A percentile compares a stretch with the other conserved stretches of the same genome.
phyloP scores from a whole-genome alignment of 2,113 vertebrate genomes.

The Passer montanus region DNA sequence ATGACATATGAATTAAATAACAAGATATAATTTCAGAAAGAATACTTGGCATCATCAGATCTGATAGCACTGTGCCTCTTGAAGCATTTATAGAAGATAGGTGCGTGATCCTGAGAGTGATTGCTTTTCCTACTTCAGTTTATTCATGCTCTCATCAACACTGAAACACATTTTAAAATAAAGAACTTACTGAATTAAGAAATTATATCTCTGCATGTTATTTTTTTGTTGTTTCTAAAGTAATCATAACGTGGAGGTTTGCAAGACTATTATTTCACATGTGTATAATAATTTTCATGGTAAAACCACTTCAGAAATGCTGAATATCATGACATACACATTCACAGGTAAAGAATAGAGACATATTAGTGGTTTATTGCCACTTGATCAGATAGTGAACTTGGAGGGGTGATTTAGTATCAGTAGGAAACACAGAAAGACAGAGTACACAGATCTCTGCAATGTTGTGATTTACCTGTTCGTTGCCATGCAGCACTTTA shows the following conservation, averaged over 20 bases:
- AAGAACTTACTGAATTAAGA: neutral
- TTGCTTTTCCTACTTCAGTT: constrained; percentile 3
- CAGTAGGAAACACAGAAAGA: neutral
- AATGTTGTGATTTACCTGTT: neutral
- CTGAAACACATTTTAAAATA: neutral
- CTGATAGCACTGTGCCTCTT: neutral
- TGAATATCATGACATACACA: fast-evolving
- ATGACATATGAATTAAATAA: constrained; percentile 39
- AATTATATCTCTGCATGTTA: neutral
- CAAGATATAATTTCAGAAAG: constrained; percentile 26
- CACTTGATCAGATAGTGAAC: neutral
- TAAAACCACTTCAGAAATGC: neutral
- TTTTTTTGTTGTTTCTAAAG: neutral
- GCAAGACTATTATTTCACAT: neutral
- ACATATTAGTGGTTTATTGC: neutral
- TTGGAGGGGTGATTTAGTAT: neutral
- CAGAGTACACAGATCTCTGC: neutral
- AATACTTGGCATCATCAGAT: neutral
- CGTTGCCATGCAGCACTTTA: neutral
- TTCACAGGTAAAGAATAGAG: neutral
- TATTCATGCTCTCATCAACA: neutral
- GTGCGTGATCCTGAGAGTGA: neutral
- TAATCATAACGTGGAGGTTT: fast-evolving
- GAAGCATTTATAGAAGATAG: constrained; percentile 18
- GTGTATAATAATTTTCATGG: neutral